phyloP scores from a whole-genome alignment of 2,888 invertebrate species.

The Ormyrus nitidulus region DNA sequence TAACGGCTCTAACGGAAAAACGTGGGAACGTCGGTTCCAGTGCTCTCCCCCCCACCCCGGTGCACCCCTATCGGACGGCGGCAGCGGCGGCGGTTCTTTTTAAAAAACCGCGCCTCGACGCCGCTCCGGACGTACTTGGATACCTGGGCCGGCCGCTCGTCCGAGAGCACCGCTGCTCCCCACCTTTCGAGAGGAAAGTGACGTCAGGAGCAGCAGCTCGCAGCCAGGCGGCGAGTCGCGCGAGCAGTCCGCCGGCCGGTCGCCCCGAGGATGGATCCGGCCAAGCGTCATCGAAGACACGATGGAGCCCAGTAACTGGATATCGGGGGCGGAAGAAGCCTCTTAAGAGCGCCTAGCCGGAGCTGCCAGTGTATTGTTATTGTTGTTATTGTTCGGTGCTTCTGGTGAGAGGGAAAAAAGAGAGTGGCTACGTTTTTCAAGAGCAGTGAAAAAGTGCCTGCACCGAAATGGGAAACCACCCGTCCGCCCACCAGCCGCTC shows the following conservation, averaged over 20 bases:
- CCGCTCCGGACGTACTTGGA: neutral
- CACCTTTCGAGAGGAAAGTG: neutral
- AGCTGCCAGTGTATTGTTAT: neutral
- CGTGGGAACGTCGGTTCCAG: constrained; percentile 70
- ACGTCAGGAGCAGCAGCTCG: neutral
- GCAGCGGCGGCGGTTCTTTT: constrained; percentile 12
- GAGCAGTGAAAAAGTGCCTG: constrained; percentile 16
- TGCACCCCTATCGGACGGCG: neutral
- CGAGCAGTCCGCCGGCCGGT: neutral
- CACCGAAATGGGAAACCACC: constrained; percentile 86
- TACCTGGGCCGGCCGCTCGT: neutral
- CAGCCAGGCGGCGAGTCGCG: neutral
- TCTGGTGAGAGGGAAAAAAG: neutral
- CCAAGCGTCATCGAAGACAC: too few relatives aligned
- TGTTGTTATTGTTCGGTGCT: too few relatives aligned
- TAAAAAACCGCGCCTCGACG: constrained; percentile 12
- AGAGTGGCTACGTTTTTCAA: too few relatives aligned
- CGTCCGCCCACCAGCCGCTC: constrained; percentile 89
- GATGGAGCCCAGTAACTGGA: too few relatives aligned
- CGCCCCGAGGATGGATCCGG: neutral
- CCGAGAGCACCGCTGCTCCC: neutral
- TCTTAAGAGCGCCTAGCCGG: neutral
- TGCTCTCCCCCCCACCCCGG: neutral
- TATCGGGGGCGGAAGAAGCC: neutral
- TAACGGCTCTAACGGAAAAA: constrained; percentile 72